These are phyloP conservation scores for Megalurothrips usitatus DNA, from an alignment of 2,888 invertebrate genomes.

Conservation along the genomic window DNA sequence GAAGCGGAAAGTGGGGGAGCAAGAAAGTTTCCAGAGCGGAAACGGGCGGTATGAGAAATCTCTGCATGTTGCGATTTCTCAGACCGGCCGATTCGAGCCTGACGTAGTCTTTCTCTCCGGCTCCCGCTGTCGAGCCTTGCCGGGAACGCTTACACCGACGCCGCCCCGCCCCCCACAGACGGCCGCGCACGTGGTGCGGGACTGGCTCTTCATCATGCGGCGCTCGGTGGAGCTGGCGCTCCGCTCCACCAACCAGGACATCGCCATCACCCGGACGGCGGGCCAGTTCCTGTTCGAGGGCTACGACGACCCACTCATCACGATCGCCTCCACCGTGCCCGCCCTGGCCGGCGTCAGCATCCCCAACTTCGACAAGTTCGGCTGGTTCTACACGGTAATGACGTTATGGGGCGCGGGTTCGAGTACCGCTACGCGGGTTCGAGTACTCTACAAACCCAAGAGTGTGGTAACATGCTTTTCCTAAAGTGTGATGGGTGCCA, in stretches of 20 bases:
- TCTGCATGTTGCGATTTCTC: too few relatives aligned
- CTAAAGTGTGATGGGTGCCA: too few relatives aligned
- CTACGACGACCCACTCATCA: conserved; percentile 68
- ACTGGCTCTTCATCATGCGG: conserved; percentile 42
- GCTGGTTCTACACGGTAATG: conserved; percentile 68
- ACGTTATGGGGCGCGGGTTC: conserved; percentile 53
- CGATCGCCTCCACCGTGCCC: conserved; percentile 42
- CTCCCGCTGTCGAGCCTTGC: too few relatives aligned
- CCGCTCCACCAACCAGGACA: conserved; percentile 46
- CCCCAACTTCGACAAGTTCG: conserved; percentile 69
- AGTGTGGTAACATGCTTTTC: too few relatives aligned
- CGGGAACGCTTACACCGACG: too few relatives aligned
- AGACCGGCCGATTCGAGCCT: too few relatives aligned
- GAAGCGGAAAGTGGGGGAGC: too few relatives aligned
- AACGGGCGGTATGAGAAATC: too few relatives aligned
- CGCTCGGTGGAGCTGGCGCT: conserved; percentile 42
- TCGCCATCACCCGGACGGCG: conserved; percentile 56
- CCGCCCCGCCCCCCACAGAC: conserved; percentile 48
- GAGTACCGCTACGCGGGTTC: neutral
- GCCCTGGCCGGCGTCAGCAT: conserved; percentile 38
- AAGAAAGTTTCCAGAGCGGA: too few relatives aligned
- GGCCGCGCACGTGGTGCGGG: conserved; percentile 55
- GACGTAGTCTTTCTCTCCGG: too few relatives aligned
- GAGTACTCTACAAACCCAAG: conserved; percentile 31
- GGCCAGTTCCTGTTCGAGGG: conserved; percentile 74